phyloP scores from a whole-genome alignment of 2,888 invertebrate species.

The Neoitamus cyanurus region DNA sequence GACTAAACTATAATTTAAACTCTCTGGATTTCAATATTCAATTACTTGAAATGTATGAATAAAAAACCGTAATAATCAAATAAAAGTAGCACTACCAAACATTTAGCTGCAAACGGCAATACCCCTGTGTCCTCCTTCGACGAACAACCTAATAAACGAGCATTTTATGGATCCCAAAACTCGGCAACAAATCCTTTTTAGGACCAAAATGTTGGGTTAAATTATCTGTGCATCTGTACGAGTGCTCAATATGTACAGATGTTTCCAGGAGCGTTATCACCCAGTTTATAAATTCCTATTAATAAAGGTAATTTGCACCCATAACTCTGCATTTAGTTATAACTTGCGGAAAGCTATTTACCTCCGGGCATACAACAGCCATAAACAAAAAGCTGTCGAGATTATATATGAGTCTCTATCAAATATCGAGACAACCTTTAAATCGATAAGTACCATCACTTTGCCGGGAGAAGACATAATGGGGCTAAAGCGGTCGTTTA shows the following conservation, averaged over 20 bases:
- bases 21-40: not conserved
- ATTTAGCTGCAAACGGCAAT: not conserved
- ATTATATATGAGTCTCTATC: slow-evolving; percentile 31
- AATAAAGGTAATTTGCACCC: slow-evolving; percentile 32
- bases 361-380: slow-evolving; percentile 16
- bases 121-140: not conserved
- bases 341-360: slow-evolving; percentile 31
- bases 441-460: slow-evolving; percentile 35
- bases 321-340: slow-evolving; percentile 13
- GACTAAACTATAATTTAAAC: not conserved
- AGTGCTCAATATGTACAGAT: not conserved
- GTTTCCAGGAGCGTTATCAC: slow-evolving; percentile 8
- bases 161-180: not conserved
- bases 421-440: slow-evolving; percentile 34
- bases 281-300: slow-evolving; percentile 30
- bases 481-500: slow-evolving; percentile 50
- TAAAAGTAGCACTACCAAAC: not conserved
- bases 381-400: slow-evolving; percentile 29
- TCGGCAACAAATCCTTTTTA: not conserved
- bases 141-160: not conserved
- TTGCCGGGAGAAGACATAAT: slow-evolving; percentile 41
- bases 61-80: not conserved
- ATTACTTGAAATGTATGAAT: not conserved
- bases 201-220: not conserved
- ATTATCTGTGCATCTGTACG: slow-evolving; percentile 2